phyloP scores from a whole-genome alignment of 1,140 invertebrate species.

The Drosophila kepulauana region DNA sequence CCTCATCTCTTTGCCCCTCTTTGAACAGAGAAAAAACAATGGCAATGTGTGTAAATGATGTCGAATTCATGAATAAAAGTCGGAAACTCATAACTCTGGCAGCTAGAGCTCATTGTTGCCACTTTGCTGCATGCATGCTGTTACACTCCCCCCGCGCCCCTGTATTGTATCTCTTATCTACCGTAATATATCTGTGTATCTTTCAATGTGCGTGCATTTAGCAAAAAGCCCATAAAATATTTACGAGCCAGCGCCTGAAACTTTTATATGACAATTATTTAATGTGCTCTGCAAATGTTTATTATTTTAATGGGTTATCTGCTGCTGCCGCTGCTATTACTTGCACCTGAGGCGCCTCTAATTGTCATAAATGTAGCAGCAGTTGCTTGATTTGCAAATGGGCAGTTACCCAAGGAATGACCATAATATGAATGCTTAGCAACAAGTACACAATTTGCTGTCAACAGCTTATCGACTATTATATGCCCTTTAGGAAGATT shows the following conservation, averaged over 20 bases:
- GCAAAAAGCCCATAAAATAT: conserved; percentile 46
- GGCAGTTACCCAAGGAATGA: conserved; percentile 1
- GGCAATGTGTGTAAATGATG: conserved; percentile 58
- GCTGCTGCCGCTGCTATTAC: conserved; percentile 1
- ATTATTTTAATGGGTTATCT: conserved; percentile 39
- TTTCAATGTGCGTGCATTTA: conserved; percentile 30
- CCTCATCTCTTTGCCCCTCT: neutral
- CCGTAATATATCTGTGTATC: conserved; percentile 20
- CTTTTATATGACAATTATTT: conserved; percentile 54
- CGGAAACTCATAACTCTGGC: conserved; percentile 54
- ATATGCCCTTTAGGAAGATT: neutral
- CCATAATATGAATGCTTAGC: conserved; percentile 9
- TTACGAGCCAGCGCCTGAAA: conserved; percentile 39
- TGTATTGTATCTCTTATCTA: conserved; percentile 4
- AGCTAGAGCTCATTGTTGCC: conserved; percentile 43
- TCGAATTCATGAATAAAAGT: conserved; percentile 48
- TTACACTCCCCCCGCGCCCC: neutral
- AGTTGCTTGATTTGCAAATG: neutral
- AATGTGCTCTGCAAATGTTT: conserved; percentile 45
- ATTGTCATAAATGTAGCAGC: conserved; percentile 22
- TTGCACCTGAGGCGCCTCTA: conserved; percentile 30
- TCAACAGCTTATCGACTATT: neutral
- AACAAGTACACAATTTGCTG: neutral
- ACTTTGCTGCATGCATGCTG: conserved; percentile 25
- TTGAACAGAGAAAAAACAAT: conserved; percentile 35